Evolutionary conservation across 2,797 vertebrate genomes (phyloP).

Genomic region (Siniperca scherzeri): DNA sequence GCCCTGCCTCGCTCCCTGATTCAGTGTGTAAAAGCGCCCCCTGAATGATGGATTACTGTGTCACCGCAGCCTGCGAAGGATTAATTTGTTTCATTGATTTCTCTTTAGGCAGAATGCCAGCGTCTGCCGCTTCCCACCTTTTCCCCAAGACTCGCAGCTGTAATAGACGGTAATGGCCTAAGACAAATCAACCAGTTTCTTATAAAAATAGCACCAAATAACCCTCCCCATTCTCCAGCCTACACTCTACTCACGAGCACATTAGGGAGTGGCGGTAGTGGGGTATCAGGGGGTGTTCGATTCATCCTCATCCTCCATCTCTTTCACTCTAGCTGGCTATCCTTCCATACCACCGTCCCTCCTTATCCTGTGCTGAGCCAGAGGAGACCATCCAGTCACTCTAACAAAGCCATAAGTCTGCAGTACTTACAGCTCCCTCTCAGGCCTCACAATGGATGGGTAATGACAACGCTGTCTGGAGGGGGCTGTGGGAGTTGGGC

Average conservation of each 20-base stretch:
- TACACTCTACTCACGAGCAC: constrained; percentile 73
- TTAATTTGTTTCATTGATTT: constrained; percentile 99
- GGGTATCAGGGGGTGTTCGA: constrained; percentile 59
- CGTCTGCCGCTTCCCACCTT: constrained; percentile 98
- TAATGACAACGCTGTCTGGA: constrained; percentile 85
- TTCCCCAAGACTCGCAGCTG: constrained; percentile 94
- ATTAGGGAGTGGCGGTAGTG: constrained; percentile 50
- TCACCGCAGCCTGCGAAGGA: constrained; percentile 99
- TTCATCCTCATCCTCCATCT: constrained; percentile 71
- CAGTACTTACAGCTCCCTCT: constrained; percentile 84
- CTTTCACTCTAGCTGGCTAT: constrained; percentile 73
- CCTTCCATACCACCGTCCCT: constrained; percentile 62
- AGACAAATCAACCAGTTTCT: constrained; percentile 98
- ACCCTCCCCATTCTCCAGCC: constrained; percentile 82
- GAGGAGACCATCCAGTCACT: constrained; percentile 79
- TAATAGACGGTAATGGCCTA: constrained; percentile 99
- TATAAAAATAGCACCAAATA: constrained; percentile 95
- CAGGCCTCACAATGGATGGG: constrained; percentile 85
- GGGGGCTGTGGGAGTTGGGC: constrained; percentile 80
- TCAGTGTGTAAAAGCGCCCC: constrained; percentile 98
- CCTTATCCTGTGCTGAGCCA: constrained; percentile 72
- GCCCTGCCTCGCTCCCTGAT: constrained; percentile 91
- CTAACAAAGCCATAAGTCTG: constrained; percentile 86
- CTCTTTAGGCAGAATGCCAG: constrained; percentile 99
- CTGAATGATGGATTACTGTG: constrained; percentile 99